phyloP scores from a whole-genome alignment of 2,113 vertebrate species.

The Procavia capensis region DNA sequence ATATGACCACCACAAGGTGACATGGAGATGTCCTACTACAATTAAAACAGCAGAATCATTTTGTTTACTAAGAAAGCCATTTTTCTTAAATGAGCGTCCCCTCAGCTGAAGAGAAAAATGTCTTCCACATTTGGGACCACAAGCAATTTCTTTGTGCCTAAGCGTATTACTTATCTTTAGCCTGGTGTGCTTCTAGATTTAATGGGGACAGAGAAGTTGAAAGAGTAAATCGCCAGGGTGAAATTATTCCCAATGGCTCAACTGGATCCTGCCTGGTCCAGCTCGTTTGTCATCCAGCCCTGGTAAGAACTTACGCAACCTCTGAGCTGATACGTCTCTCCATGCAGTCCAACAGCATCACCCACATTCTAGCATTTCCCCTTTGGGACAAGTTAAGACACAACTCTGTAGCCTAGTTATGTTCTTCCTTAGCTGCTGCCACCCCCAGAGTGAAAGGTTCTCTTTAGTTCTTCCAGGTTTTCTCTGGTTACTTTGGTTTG shows the following conservation, averaged over 20 bases:
- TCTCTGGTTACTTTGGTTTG: not conserved
- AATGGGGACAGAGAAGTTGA: not conserved
- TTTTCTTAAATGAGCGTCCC: constrained; percentile 28
- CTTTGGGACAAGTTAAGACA: not conserved
- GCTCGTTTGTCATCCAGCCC: not conserved
- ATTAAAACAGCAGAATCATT: constrained; percentile 40
- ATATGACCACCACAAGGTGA: not conserved
- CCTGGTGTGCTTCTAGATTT: not conserved
- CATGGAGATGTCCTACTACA: not conserved
- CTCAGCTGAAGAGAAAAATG: not conserved
- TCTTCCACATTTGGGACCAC: constrained; percentile 23
- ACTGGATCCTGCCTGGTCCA: not conserved
- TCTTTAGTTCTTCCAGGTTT: not conserved
- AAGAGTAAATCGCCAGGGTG: not conserved
- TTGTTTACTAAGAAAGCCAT: constrained; percentile 50
- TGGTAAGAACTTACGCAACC: not conserved
- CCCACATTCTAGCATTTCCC: not conserved
- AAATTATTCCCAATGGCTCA: not conserved
- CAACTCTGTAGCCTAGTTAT: not conserved
- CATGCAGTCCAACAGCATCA: not conserved
- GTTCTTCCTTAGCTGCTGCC: not conserved
- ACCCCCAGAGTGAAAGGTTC: not conserved
- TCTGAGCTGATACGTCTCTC: not conserved
- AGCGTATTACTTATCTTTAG: not conserved
- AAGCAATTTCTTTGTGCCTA: constrained; percentile 2